These are phyloP conservation scores for Tetramorium bicarinatum DNA, from an alignment of 2,888 invertebrate genomes.

Conservation along the genomic window DNA sequence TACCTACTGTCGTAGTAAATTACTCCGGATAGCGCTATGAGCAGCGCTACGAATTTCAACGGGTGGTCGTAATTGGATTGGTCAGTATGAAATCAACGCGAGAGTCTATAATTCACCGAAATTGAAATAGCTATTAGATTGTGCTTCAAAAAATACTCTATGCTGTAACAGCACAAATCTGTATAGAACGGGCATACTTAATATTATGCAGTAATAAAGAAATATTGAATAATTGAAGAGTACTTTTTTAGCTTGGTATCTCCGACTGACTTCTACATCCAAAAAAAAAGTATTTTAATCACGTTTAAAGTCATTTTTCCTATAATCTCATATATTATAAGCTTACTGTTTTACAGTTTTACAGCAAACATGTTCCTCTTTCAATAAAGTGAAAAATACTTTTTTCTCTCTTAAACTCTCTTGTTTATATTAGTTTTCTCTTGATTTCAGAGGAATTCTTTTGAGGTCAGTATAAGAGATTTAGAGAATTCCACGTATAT, in stretches of 20 bases:
- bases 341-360: no score
- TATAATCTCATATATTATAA: no score
- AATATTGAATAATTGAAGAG: background rate
- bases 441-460: no score
- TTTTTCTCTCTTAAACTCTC: no score
- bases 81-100: background rate
- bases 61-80: constrained; percentile 21
- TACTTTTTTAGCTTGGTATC: background rate
- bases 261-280: background rate
- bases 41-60: constrained; percentile 51
- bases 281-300: no score
- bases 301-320: no score
- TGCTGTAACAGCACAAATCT: background rate
- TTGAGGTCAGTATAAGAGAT: no score
- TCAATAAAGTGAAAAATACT: no score
- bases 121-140: background rate
- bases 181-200: background rate
- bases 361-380: no score
- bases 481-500: no score
- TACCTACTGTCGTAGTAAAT: constrained; percentile 67
- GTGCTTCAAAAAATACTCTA: background rate
- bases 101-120: constrained; percentile 16
- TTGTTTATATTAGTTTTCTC: no score
- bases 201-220: background rate
- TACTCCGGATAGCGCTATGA: constrained; percentile 52